Conservation (phyloP, 2,797 vertebrate genomes). For the Triplophysa yarkandensis region DNA sequence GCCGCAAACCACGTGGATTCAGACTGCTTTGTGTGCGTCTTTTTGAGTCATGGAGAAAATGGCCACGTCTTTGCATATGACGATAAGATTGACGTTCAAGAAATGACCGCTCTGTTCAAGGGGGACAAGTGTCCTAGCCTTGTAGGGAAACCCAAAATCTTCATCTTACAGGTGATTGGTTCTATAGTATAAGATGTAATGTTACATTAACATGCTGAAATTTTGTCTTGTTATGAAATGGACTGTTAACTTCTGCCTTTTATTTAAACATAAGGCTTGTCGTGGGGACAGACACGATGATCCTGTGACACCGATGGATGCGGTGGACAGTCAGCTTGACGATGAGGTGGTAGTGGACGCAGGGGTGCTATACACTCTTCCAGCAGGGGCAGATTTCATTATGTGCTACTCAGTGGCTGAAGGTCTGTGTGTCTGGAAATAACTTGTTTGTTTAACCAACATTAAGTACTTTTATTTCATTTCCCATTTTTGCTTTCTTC, state of each 20-base stretch:
- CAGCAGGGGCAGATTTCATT: constrained; percentile 82
- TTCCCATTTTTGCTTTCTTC: not conserved
- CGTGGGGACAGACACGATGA: constrained; percentile 79
- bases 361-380: constrained; percentile 72
- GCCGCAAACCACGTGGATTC: constrained; percentile 77
- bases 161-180: constrained; percentile 90
- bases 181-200: no score
- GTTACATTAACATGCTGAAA: no score
- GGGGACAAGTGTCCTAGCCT: constrained; percentile 88
- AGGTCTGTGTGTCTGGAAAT: constrained; percentile 64
- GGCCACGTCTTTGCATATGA: constrained; percentile 83
- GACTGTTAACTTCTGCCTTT: no score
- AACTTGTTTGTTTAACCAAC: not conserved
- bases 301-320: constrained; percentile 69
- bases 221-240: not conserved
- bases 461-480: not conserved
- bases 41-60: constrained; percentile 91
- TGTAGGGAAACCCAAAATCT: constrained; percentile 95
- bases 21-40: constrained; percentile 90
- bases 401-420: constrained; percentile 86
- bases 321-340: constrained; percentile 38
- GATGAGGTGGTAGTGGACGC: constrained; percentile 74
- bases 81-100: constrained; percentile 80
- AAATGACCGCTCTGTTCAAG: constrained; percentile 82
- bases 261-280: constrained; percentile 72